These are phyloP conservation scores for Tricholauxania praeusta DNA, from an alignment of 2,888 invertebrate species.

Conservation along the genomic window DNA sequence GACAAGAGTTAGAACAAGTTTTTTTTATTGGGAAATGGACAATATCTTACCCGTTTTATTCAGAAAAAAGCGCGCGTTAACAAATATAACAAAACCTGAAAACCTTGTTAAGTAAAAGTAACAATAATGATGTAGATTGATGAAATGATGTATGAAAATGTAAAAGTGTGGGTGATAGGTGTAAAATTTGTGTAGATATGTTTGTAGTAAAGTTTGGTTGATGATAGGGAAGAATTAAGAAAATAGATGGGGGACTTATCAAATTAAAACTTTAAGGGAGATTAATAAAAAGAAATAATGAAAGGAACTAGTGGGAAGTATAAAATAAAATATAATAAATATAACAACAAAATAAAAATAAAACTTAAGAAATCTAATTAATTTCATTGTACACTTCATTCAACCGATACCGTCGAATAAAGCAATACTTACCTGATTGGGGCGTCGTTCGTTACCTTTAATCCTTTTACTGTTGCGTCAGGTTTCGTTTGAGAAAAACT, in stretches of 20 bases:
- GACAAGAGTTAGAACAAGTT: slow-evolving; percentile 7
- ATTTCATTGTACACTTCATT: slow-evolving; percentile 61
- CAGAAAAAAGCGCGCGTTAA: slow-evolving; percentile 44
- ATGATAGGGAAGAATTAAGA: neutral
- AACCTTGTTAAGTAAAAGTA: slow-evolving; percentile 39
- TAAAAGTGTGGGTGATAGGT: neutral
- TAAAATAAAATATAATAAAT: slow-evolving; percentile 30
- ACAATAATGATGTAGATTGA: slow-evolving; percentile 45
- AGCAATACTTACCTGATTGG: slow-evolving; percentile 69
- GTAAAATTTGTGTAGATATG: neutral
- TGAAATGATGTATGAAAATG: slow-evolving; percentile 31
- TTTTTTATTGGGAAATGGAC: neutral
- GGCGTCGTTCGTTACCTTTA: neutral
- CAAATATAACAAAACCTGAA: slow-evolving; percentile 46
- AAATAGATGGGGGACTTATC: neutral
- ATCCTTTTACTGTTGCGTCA: neutral
- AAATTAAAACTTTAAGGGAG: neutral
- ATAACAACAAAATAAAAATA: slow-evolving; percentile 44
- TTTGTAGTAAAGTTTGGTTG: no score
- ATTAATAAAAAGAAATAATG: neutral
- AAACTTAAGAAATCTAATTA: slow-evolving; percentile 52
- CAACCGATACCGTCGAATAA: slow-evolving; percentile 72
- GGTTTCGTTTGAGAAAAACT: no score
- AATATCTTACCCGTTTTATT: slow-evolving; percentile 54
- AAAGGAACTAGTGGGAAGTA: slow-evolving; percentile 1